Evolutionary conservation across 2,888 invertebrate genomes (phyloP).

Genomic region (Apocheima hispidaria): DNA sequence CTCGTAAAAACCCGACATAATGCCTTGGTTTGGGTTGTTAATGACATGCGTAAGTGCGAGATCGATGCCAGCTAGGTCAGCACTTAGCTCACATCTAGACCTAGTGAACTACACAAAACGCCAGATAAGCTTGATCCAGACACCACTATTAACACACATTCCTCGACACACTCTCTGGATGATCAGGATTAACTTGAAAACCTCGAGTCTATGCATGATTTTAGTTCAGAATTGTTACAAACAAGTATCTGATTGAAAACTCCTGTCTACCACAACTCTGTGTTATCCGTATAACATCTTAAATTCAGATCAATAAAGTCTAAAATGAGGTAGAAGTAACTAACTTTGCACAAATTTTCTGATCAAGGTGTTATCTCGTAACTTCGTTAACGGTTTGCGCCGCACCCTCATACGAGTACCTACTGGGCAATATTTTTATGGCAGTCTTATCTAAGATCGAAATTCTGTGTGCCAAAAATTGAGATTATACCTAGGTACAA

Average conservation of each 20-base stretch:
- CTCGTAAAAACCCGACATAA: too few species aligned
- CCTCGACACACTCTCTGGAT: slow-evolving; percentile 33
- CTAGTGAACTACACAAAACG: slow-evolving; percentile 13
- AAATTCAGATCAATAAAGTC: slow-evolving; percentile 20
- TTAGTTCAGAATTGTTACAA: slow-evolving; percentile 9
- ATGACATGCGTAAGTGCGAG: not conserved
- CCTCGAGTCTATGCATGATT: slow-evolving; percentile 11
- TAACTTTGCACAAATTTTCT: slow-evolving; percentile 18
- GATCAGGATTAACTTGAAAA: slow-evolving; percentile 22
- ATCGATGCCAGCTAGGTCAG: slow-evolving; percentile 1
- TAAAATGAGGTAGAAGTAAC: not conserved
- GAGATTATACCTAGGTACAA: not conserved
- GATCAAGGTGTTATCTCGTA: slow-evolving; percentile 42
- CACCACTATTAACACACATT: slow-evolving; percentile 35
- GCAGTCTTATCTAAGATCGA: not conserved
- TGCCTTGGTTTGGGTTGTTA: not conserved
- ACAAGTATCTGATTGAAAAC: not conserved
- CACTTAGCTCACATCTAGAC: slow-evolving; percentile 7
- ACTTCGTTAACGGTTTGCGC: slow-evolving; percentile 54
- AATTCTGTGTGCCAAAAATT: slow-evolving; percentile 6
- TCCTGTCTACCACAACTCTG: not conserved
- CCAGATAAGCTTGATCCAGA: not conserved
- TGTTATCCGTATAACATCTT: slow-evolving; percentile 2
- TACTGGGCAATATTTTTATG: slow-evolving; percentile 20
- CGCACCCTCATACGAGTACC: slow-evolving; percentile 47